These are phyloP conservation scores for Ypsolopha scabrella DNA, from an alignment of 2,888 invertebrate genomes.

Conservation along the genomic window DNA sequence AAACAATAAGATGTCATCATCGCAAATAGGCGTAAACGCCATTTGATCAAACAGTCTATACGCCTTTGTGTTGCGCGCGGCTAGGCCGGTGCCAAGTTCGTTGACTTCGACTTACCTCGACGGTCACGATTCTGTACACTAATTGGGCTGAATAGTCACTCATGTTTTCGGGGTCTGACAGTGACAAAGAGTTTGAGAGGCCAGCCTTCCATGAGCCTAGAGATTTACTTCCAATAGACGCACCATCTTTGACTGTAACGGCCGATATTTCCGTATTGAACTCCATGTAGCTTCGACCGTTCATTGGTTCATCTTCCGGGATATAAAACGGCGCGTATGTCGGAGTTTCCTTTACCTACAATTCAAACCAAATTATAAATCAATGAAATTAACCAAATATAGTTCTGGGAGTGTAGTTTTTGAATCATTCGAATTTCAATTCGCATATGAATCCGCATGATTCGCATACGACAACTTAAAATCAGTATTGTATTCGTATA, in stretches of 20 bases:
- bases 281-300: slow-evolving; percentile 81
- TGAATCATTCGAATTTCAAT: too few species aligned
- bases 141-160: slow-evolving; percentile 82
- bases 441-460: too few species aligned
- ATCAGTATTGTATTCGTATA: too few species aligned
- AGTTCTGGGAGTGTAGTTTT: too few species aligned
- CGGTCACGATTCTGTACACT: slow-evolving; percentile 89
- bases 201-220: slow-evolving; percentile 86
- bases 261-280: slow-evolving; percentile 80
- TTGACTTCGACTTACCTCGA: slow-evolving; percentile 74
- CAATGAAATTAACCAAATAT: background rate
- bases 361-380: background rate
- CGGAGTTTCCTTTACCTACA: slow-evolving; percentile 72
- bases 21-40: background rate
- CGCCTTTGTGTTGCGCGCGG: background rate
- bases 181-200: slow-evolving; percentile 74
- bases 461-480: too few species aligned
- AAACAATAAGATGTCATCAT: background rate
- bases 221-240: slow-evolving; percentile 76
- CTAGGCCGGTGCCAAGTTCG: slow-evolving; percentile 23
- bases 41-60: background rate
- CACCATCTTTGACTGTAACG: slow-evolving; percentile 78
- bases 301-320: slow-evolving; percentile 71
- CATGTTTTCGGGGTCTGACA: slow-evolving; percentile 75
- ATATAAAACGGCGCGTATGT: slow-evolving; percentile 78